Conservation (phyloP, 1,140 invertebrate genomes). For the Triops cancriformis region DNA sequence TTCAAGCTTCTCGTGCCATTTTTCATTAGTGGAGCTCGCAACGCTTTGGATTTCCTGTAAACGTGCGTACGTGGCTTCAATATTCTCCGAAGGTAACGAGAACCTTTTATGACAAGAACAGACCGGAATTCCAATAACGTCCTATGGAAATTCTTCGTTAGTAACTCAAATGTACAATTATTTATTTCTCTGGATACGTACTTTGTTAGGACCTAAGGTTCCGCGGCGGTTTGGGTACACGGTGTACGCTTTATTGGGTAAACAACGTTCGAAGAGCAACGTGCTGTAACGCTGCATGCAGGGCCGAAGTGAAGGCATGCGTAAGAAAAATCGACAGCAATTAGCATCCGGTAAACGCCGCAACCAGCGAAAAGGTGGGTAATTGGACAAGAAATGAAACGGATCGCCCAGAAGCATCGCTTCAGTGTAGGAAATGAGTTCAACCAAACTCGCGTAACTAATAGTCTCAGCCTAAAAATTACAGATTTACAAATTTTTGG, state of each 20-base stretch:
- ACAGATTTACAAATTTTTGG: too few relatives aligned
- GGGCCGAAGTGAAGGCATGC: slow-evolving; percentile 14
- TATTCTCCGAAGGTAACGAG: neutral
- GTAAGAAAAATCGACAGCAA: slow-evolving; percentile 4
- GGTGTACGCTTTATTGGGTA: slow-evolving; percentile 23
- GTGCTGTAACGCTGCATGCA: slow-evolving; percentile 19
- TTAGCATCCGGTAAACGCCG: slow-evolving; percentile 20
- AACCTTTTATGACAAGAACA: neutral
- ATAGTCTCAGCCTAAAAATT: slow-evolving; percentile 68
- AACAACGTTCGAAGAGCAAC: slow-evolving; percentile 21
- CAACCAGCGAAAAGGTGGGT: slow-evolving; percentile 21
- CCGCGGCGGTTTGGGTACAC: slow-evolving; percentile 15
- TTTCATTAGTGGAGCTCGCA: neutral
- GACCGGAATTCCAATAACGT: neutral
- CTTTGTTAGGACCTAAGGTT: neutral
- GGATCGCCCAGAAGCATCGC: slow-evolving; percentile 49
- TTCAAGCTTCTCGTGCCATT: neutral
- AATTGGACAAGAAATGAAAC: slow-evolving; percentile 28
- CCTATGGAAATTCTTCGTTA: neutral
- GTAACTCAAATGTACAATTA: neutral
- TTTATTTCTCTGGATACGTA: neutral
- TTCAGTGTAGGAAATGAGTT: slow-evolving; percentile 62
- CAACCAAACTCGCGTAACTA: slow-evolving; percentile 56
- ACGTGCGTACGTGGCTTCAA: neutral
- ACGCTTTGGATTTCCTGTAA: neutral